A percentile compares a stretch with the other conserved stretches of the same genome.
phyloP scores from a whole-genome alignment of 1,140 invertebrate species.

The Polypedilum pembai region DNA sequence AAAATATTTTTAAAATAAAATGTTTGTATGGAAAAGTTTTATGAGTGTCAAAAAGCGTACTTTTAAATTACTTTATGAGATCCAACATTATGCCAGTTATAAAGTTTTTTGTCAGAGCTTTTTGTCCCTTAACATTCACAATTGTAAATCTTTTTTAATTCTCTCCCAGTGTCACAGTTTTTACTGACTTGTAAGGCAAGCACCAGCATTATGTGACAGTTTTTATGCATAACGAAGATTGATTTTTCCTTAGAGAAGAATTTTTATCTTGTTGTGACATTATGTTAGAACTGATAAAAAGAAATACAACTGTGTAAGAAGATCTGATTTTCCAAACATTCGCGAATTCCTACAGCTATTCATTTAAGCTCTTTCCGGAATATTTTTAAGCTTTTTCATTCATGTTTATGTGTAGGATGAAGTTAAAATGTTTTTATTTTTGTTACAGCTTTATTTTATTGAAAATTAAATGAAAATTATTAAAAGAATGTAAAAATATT shows the following conservation, averaged over 20 bases:
- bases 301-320: background rate
- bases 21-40: too few species aligned
- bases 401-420: background rate
- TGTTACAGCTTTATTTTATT: background rate
- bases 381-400: background rate
- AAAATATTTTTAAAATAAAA: too few species aligned
- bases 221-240: slow-evolving; percentile 6
- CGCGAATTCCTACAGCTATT: background rate
- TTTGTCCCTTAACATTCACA: background rate
- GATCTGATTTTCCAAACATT: background rate
- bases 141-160: slow-evolving; percentile 10
- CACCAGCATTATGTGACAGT: background rate
- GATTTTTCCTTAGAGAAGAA: background rate
- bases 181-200: background rate
- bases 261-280: background rate
- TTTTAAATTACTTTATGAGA: too few species aligned
- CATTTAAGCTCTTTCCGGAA: background rate
- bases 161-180: background rate
- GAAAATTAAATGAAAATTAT: background rate
- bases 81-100: background rate
- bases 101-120: background rate
- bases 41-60: too few species aligned
- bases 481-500: background rate
- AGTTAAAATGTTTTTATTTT: background rate
- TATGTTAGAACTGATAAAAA: background rate